Evolutionary conservation across 1,140 invertebrate species (phyloP).

Genomic region (Drosophila navojoa): DNA sequence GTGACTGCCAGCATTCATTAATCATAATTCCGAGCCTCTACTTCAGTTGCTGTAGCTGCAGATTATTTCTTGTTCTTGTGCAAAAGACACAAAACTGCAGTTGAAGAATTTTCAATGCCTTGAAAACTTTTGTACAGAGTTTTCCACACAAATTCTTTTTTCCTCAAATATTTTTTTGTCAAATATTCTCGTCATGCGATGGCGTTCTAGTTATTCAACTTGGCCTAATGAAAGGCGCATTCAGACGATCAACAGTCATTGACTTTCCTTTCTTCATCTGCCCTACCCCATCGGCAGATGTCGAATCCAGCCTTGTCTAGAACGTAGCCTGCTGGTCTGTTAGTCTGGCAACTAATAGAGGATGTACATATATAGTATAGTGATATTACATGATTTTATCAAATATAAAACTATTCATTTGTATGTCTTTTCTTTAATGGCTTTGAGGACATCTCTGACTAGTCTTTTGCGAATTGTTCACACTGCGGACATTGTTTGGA

Average conservation of each 20-base stretch:
- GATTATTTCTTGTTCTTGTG: slow-evolving; percentile 58
- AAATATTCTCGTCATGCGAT: slow-evolving; percentile 67
- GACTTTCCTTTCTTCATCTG: not conserved
- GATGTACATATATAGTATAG: not conserved
- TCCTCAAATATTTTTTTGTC: slow-evolving; percentile 6
- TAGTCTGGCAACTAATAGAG: not conserved
- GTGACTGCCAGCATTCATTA: slow-evolving; percentile 52
- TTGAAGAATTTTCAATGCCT: slow-evolving; percentile 65
- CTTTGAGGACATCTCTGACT: not conserved
- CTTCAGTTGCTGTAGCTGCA: slow-evolving; percentile 42
- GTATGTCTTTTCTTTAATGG: no score
- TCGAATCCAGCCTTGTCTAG: not conserved
- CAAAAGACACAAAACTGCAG: slow-evolving; percentile 56
- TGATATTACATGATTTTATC: not conserved
- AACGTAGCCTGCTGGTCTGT: not conserved
- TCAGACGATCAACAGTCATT: slow-evolving; percentile 28
- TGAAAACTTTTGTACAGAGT: slow-evolving; percentile 44
- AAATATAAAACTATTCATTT: not conserved
- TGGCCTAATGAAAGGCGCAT: slow-evolving; percentile 37
- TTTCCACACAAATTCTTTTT: slow-evolving; percentile 16
- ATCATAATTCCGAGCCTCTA: slow-evolving; percentile 64
- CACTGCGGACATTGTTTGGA: not conserved
- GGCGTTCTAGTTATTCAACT: slow-evolving; percentile 57
- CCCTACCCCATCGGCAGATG: slow-evolving; percentile 12
- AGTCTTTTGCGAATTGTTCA: not conserved